Evolutionary conservation across 2,113 vertebrate genomes (phyloP).

Genomic region (Dolichallabes microphthalmus): DNA sequence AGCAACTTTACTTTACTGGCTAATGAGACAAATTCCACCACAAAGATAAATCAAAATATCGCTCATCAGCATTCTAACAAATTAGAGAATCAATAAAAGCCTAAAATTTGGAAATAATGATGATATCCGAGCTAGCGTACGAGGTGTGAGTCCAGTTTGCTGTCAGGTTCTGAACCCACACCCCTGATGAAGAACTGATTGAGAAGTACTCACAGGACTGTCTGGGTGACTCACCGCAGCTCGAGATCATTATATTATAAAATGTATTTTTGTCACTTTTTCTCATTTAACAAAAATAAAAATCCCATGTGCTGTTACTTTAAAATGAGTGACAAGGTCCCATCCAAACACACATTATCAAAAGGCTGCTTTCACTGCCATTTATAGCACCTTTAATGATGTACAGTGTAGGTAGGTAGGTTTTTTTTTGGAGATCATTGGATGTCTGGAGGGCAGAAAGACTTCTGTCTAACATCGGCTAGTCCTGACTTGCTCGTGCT

Average conservation of each 20-base stretch:
- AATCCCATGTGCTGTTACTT: neutral
- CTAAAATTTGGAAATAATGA: neutral
- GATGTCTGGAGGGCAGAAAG: neutral
- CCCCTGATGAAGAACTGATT: neutral
- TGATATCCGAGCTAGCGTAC: neutral
- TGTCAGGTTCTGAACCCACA: neutral
- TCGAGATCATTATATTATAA: neutral
- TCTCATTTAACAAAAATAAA: neutral
- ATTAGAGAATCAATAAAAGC: neutral
- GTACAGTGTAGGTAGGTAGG: neutral
- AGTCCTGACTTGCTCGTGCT: slow-evolving; percentile 50
- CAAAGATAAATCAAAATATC: neutral
- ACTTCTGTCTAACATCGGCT: slow-evolving; percentile 56
- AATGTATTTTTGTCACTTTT: neutral
- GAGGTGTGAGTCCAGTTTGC: neutral
- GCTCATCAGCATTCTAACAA: neutral
- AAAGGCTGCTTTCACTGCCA: neutral
- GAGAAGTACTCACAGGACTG: neutral
- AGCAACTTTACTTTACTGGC: neutral
- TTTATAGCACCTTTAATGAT: neutral
- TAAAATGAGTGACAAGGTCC: neutral
- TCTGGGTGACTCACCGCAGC: neutral
- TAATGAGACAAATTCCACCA: neutral
- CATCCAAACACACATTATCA: neutral
- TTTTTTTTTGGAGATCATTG: neutral